Base-by-base conservation (phyloP, 2,888 invertebrate genomes). In the Eristalis pertinax region DNA sequence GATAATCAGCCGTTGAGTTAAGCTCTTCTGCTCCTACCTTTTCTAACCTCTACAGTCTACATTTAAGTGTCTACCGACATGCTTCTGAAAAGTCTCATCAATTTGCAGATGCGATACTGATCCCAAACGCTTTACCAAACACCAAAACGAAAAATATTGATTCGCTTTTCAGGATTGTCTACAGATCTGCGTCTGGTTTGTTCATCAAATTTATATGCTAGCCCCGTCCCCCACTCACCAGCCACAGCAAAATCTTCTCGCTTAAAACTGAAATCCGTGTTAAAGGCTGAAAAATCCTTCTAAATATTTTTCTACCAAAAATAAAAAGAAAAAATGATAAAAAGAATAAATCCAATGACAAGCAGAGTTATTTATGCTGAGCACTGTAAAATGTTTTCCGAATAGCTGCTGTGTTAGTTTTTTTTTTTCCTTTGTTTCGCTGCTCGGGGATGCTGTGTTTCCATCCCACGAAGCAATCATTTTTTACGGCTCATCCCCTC, bases 401-500 rank as follows among this genome's bases (percentile, higher is more conserved):
- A 62, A 72, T 26, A 43, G 5, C 43, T 43, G 43, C 43, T 43
- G 15, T 43, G 50, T 50, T 50, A 50, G 50, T 50, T 50, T 50
- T n/a, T 32, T 32, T 2, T 32, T n/a, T n/a, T 43, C 4, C 13
- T 7, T 19, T 43, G n/a, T 43, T 19, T 19, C 43, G n/a, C 5
- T 0, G 50, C 50, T 19, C 50, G 19, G 50, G n/a, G 50, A 19
- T 50, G 50, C 19, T 19, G 8, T 50, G 19, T 50, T 50, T n/a
- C 60, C 60, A 38, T 24, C 41, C 70, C 38, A 26, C 38, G 26
- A 60, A 22, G 35, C 60, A 38, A 70, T 70, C 60, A 60, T n/a
- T 60, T 70, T 70, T 70, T 70, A 70, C 41, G 24, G 70, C 60
- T 8, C 24, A 70, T 38, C 56, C 38, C 41, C 60, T 60, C 19